Conservation (phyloP, 2,888 invertebrate species). For the Drosophila dives region DNA sequence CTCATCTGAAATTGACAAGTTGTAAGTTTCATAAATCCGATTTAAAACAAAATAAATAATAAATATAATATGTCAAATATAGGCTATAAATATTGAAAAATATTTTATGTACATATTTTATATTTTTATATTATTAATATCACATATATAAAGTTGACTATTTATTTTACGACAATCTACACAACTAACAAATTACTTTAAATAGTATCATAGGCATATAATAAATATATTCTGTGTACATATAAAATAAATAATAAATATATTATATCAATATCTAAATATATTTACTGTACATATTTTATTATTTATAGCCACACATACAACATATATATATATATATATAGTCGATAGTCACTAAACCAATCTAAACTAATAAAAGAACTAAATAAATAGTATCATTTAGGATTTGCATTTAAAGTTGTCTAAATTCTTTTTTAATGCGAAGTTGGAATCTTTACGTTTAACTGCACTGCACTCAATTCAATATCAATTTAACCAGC, state of each 20-base stretch:
- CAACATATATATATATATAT: not conserved
- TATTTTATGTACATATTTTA: too few species aligned
- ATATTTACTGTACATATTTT: not conserved
- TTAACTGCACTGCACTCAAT: conserved; percentile 5
- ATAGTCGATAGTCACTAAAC: not conserved
- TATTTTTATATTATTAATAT: too few species aligned
- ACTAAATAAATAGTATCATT: not conserved
- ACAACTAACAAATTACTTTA: not conserved
- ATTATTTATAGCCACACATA: not conserved
- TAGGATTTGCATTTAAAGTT: conserved; percentile 2
- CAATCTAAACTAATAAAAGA: not conserved
- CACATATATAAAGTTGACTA: too few species aligned
- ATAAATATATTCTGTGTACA: too few species aligned
- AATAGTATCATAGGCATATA: not conserved
- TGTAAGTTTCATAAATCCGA: too few species aligned
- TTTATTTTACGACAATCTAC: too few species aligned
- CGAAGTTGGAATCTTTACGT: not conserved
- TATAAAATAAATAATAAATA: too few species aligned
- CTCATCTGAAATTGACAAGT: too few species aligned
- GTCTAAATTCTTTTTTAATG: not conserved
- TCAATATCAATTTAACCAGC: conserved; percentile 9
- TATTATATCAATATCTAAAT: too few species aligned
- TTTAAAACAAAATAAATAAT: too few species aligned
- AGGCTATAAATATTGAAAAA: too few species aligned
- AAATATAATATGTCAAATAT: too few species aligned